These are phyloP conservation scores for Lysandra bellargus DNA, from an alignment of 2,888 invertebrate genomes.

Conservation along the genomic window DNA sequence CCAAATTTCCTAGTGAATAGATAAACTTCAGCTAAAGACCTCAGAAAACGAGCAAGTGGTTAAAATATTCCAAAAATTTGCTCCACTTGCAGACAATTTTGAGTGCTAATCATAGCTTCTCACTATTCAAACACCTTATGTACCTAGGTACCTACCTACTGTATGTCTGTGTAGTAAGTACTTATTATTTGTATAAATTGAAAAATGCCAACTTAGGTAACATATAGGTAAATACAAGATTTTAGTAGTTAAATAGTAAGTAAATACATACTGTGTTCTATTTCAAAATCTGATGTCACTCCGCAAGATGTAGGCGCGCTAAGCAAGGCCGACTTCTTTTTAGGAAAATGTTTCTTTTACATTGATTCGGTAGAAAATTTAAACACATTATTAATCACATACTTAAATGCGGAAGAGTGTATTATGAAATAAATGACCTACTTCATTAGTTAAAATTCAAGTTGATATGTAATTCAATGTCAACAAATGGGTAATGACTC, in stretches of 20 bases:
- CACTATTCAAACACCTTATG: too few species aligned
- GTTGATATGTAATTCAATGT: slow-evolving; percentile 49
- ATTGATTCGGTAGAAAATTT: neutral
- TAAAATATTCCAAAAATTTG: too few species aligned
- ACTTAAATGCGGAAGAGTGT: neutral
- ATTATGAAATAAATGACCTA: neutral
- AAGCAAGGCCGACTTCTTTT: slow-evolving; percentile 56
- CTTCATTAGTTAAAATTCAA: neutral
- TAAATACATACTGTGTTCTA: slow-evolving; percentile 60
- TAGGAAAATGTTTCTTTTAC: slow-evolving; percentile 3
- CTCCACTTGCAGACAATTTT: too few species aligned
- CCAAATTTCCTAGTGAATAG: too few species aligned
- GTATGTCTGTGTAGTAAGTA: neutral
- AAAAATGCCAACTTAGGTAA: neutral
- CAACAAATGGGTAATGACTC: slow-evolving; percentile 55
- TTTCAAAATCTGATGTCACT: slow-evolving; percentile 76
- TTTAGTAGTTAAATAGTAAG: slow-evolving; percentile 21
- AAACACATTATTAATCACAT: neutral
- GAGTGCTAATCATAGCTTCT: too few species aligned
- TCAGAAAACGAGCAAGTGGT: too few species aligned
- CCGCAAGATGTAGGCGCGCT: slow-evolving; percentile 57
- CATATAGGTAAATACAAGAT: slow-evolving; percentile 1
- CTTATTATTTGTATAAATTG: too few species aligned
- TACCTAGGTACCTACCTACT: too few species aligned
- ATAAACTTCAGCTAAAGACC: too few species aligned